Evolutionary conservation across 2,888 invertebrate genomes (phyloP), one percentile per base, ranked within the genome.

Genomic region (Trichacis sp.): DNA sequence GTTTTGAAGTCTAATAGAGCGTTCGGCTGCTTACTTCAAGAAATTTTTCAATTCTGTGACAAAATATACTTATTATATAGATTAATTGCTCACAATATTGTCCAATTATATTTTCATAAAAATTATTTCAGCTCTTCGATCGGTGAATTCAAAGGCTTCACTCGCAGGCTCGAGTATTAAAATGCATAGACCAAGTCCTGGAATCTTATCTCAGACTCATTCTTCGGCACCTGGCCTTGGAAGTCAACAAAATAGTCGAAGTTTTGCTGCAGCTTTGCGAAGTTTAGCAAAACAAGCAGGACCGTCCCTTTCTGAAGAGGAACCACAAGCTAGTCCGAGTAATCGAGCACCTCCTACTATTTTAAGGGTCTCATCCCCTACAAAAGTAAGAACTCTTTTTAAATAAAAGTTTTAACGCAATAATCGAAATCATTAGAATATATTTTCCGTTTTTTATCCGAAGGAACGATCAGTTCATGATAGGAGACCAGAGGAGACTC

Each of bases 241-340:
- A 69, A 77, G 82, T 49, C 83, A 77, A 68, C 84, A 78, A 63
- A 82, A 78, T 60, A 82, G 82, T 66, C 77, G 85, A 49, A 95
- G 95, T 61, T 96, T 96, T 87, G 96, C 96, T 52, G 95, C 96
- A 46, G 96, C 96, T 18, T 87, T 97, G 52, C 89, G 96, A 61
- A 94, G 93, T 82, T 88, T 96, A 72, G 96, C 96, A 68, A 95
- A 96, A 86, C 96, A 96, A 85, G 95, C 95, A 17, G 93, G 93
- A 62, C 93, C 92, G 73, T 91, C 91, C 76, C 87, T 87, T 81
- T 91, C 89, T 77, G 91, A 91, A 80, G 88, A 88, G 70, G 78
- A 81, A 66, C 79, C 83, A 69, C 85, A 85, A 58, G 80, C 84
- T 78, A 85, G 86, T 86, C 81, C 80, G 24, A 83, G 80, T 74